phyloP scores from a whole-genome alignment of 2,113 vertebrate species.

The Chionomys nivalis region DNA sequence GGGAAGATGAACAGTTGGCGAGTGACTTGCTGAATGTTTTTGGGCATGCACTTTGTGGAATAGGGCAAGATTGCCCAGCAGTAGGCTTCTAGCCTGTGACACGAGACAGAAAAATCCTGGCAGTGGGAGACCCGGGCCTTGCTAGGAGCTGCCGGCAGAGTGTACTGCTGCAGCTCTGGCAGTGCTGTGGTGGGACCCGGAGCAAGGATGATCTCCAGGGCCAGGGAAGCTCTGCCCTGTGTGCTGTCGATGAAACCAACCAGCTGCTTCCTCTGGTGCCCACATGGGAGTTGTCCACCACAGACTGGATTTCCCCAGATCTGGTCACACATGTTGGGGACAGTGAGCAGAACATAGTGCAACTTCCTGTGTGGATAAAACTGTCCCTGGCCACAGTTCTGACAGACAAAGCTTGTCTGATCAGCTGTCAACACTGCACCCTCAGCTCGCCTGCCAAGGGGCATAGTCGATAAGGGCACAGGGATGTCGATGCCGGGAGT shows the following conservation, averaged over 20 bases:
- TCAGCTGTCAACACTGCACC: neutral
- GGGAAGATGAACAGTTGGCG: neutral
- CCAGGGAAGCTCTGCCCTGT: neutral
- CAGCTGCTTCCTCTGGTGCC: neutral
- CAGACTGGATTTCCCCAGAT: neutral
- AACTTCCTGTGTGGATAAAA: neutral
- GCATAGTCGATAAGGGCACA: neutral
- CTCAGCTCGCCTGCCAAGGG: neutral
- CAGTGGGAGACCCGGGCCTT: neutral
- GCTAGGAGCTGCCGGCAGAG: neutral
- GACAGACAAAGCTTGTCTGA: neutral
- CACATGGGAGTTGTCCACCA: accelerated
- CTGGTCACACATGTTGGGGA: neutral
- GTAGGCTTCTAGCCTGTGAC: neutral
- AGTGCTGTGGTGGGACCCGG: neutral
- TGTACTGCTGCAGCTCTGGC: neutral
- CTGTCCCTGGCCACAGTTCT: neutral
- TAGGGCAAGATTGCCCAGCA: neutral
- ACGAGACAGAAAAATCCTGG: neutral
- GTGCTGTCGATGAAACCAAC: too few species aligned
- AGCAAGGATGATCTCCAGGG: neutral
- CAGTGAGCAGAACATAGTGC: neutral
- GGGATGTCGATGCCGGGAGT: neutral
- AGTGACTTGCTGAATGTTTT: neutral
- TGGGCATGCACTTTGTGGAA: neutral